Evolutionary conservation across 2,797 vertebrate genomes (phyloP).

Genomic region (Arnoldichthys spilopterus): DNA sequence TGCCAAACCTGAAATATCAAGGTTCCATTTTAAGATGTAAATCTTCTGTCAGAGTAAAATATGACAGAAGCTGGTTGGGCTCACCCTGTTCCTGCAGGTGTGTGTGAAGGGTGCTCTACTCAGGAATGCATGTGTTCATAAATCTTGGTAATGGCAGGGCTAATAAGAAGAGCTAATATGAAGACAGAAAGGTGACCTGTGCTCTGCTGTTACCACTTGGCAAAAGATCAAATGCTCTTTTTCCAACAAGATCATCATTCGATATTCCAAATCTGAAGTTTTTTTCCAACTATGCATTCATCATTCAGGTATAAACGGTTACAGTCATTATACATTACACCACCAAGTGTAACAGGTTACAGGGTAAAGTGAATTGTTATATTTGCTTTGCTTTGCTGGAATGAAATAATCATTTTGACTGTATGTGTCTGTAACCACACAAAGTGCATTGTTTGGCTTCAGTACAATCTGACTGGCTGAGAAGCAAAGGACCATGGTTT

Average conservation of each 20-base stretch:
- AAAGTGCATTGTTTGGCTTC: too few species aligned
- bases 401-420: too few species aligned
- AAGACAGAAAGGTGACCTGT: slow-evolving; percentile 62
- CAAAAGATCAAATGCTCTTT: slow-evolving; percentile 42
- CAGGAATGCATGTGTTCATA: slow-evolving; percentile 79
- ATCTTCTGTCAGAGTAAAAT: slow-evolving; percentile 46
- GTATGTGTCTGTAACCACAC: too few species aligned
- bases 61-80: slow-evolving; percentile 56
- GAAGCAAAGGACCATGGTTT: too few species aligned
- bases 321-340: too few species aligned
- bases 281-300: too few species aligned
- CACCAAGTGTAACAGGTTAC: too few species aligned
- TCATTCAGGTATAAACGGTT: too few species aligned
- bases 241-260: background rate
- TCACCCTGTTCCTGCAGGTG: slow-evolving; percentile 78
- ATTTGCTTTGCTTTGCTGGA: too few species aligned
- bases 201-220: slow-evolving; percentile 64
- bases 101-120: slow-evolving; percentile 67
- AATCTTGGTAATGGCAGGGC: slow-evolving; percentile 78
- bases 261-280: too few species aligned
- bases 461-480: too few species aligned
- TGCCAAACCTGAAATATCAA: slow-evolving; percentile 31
- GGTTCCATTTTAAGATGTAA: slow-evolving; percentile 24
- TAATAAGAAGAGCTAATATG: slow-evolving; percentile 75
- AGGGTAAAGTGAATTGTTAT: too few species aligned